These are phyloP conservation scores for Hystrix brachyura DNA, from an alignment of 2,113 vertebrate species.

Conservation along the genomic window DNA sequence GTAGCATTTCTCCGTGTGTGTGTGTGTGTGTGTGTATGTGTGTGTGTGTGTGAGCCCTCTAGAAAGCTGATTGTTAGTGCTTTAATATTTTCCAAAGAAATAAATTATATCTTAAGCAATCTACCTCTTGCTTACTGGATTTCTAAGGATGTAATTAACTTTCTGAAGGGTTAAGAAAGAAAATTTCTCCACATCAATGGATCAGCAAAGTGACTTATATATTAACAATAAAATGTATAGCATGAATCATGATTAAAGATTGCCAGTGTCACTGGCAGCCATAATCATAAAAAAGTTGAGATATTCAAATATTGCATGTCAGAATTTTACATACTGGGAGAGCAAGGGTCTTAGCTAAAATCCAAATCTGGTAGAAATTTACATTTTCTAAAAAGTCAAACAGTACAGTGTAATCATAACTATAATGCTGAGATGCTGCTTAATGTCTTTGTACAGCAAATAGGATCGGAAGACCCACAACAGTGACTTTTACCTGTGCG, in stretches of 20 bases:
- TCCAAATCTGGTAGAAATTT: background rate
- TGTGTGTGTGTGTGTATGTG: background rate
- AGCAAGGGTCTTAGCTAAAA: background rate
- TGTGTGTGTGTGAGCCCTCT: background rate
- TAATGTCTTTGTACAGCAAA: background rate
- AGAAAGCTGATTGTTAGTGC: background rate
- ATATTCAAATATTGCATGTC: background rate
- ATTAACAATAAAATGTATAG: constrained; percentile 15
- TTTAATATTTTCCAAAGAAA: constrained; percentile 58
- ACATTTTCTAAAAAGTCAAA: constrained; percentile 22
- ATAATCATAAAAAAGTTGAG: background rate
- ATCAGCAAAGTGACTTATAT: background rate
- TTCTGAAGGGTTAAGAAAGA: constrained; percentile 44
- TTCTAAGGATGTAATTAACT: constrained; percentile 61
- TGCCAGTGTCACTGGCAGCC: background rate
- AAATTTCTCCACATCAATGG: background rate
- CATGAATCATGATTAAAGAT: background rate
- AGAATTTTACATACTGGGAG: background rate
- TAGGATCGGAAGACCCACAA: background rate
- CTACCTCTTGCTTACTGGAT: background rate
- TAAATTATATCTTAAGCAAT: constrained; percentile 37
- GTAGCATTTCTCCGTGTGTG: background rate
- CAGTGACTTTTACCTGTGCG: background rate
- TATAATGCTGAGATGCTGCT: background rate
- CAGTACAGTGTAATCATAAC: background rate